A percentile compares a stretch with the other conserved stretches of the same genome.
These are phyloP conservation scores for Stictonetta naevosa DNA, from an alignment of 2,113 vertebrate species.

Conservation along the genomic window DNA sequence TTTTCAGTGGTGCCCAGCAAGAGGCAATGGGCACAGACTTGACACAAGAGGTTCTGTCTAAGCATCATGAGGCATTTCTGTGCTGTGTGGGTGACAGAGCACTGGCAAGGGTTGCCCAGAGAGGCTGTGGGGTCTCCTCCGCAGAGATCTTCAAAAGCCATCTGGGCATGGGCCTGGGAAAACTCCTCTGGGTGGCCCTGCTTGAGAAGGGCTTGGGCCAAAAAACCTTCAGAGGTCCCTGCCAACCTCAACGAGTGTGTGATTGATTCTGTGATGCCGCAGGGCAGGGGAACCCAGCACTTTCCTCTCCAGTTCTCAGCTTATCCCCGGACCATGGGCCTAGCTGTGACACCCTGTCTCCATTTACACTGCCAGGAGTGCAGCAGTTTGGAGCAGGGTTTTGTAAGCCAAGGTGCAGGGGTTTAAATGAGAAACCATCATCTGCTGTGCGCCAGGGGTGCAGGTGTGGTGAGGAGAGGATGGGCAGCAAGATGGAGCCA, in stretches of 20 bases:
- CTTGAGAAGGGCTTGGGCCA: too few species aligned
- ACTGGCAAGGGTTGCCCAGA: too few species aligned
- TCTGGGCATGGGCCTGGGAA: too few species aligned
- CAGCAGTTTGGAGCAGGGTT: neutral
- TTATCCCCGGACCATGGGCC: neutral
- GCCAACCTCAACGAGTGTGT: too few species aligned
- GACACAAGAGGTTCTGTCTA: neutral
- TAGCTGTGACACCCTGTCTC: neutral
- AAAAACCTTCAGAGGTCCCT: too few species aligned
- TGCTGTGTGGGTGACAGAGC: too few species aligned
- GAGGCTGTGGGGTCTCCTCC: too few species aligned
- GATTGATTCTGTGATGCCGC: too few species aligned
- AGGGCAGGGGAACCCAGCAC: neutral
- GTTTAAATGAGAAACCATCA: neutral
- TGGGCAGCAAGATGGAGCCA: neutral
- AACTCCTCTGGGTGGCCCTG: too few species aligned
- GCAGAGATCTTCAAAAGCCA: too few species aligned
- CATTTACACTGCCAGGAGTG: neutral
- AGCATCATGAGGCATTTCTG: too few species aligned
- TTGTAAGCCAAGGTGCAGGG: neutral
- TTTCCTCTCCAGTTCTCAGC: neutral
- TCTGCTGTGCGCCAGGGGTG: neutral
- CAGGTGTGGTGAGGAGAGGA: neutral
- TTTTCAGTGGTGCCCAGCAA: neutral
- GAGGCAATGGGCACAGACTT: neutral